Evolutionary conservation across 1,140 invertebrate species (phyloP).

Genomic region (Heliconius hermathena): DNA sequence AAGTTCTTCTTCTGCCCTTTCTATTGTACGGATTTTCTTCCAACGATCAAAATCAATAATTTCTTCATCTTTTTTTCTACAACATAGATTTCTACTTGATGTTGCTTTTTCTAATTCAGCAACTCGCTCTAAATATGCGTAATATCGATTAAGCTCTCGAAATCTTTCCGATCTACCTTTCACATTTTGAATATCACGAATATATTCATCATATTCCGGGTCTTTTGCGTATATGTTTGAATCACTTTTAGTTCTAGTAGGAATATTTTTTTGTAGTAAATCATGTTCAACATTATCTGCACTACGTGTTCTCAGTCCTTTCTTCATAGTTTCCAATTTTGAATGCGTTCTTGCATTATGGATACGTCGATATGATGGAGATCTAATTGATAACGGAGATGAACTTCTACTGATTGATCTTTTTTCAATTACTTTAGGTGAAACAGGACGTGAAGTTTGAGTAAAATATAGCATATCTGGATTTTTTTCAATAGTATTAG

Average conservation of each 20-base stretch:
- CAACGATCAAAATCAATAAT: constrained; percentile 94
- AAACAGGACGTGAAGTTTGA: constrained; percentile 66
- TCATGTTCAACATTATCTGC: constrained; percentile 83
- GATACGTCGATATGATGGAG: constrained; percentile 85
- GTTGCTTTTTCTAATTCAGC: constrained; percentile 90
- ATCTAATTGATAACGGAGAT: constrained; percentile 83
- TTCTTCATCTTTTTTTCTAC: constrained; percentile 87
- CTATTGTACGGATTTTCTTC: constrained; percentile 89
- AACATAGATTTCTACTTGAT: constrained; percentile 86
- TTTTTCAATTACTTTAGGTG: constrained; percentile 65
- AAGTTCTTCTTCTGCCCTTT: constrained; percentile 91
- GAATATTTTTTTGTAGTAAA: constrained; percentile 33
- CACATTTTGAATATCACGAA: constrained; percentile 87
- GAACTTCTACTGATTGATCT: constrained; percentile 62
- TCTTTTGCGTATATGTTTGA: constrained; percentile 71
- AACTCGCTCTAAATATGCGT: constrained; percentile 92
- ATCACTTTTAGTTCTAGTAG: constrained; percentile 59
- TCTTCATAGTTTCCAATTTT: constrained; percentile 63
- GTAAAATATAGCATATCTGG: constrained; percentile 58
- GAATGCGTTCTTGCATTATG: constrained; percentile 76
- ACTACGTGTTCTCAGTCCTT: constrained; percentile 83
- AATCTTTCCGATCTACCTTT: constrained; percentile 90
- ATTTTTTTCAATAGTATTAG: constrained; percentile 5
- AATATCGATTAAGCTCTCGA: constrained; percentile 92
- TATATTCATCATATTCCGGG: constrained; percentile 87